phyloP scores from a whole-genome alignment of 2,888 invertebrate species.

The Eilema caniola region DNA sequence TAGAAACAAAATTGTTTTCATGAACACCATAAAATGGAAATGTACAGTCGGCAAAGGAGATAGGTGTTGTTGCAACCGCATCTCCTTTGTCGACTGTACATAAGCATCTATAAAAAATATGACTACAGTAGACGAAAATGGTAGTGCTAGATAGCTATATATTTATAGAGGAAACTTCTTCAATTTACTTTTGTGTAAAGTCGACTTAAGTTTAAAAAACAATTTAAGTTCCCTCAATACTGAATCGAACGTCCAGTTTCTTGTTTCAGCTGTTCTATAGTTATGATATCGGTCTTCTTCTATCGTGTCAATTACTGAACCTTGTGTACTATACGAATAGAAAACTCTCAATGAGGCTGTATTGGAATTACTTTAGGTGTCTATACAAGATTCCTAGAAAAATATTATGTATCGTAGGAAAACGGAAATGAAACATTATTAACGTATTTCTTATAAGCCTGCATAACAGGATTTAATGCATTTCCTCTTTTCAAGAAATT shows the following conservation, averaged over 20 bases:
- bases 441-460: no score
- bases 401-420: not conserved
- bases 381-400: not conserved
- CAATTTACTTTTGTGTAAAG: not conserved
- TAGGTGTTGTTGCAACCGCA: no score
- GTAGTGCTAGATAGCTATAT: not conserved
- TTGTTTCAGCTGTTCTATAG: no score
- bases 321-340: no score
- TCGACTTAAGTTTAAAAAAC: no score
- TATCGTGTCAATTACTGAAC: no score
- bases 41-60: no score
- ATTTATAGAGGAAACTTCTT: not conserved
- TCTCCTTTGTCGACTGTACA: no score
- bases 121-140: not conserved
- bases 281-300: no score
- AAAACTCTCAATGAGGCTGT: not conserved
- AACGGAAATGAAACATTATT: not conserved
- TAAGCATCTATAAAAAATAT: not conserved
- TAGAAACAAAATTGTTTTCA: constrained; percentile 46
- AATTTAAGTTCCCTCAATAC: no score
- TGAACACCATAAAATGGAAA: not conserved
- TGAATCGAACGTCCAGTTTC: no score
- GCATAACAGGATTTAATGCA: no score
- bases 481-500: not conserved
- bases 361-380: not conserved